Evolutionary conservation across 2,113 vertebrate genomes (phyloP).

Genomic region (Monarcha castaneiventris): DNA sequence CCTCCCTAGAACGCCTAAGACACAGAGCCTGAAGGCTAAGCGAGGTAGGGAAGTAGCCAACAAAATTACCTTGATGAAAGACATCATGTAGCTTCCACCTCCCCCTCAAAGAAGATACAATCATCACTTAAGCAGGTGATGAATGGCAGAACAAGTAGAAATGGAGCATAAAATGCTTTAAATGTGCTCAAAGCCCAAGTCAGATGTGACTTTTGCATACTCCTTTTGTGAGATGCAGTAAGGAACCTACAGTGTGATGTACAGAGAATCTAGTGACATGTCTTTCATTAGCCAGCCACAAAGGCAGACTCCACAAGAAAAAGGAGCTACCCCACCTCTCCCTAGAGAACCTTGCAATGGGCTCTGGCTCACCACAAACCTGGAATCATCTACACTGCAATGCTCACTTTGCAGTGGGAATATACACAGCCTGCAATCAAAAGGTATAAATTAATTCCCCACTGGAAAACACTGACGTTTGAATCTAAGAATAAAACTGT

Average conservation of each 20-base stretch:
- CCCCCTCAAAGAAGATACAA: background rate
- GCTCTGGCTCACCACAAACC: background rate
- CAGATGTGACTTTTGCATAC: background rate
- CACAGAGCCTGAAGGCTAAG: background rate
- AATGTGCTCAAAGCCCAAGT: background rate
- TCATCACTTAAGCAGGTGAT: background rate
- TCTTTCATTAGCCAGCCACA: background rate
- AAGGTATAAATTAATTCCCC: background rate
- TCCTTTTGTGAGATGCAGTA: background rate
- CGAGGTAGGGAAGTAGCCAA: background rate
- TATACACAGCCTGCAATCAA: background rate
- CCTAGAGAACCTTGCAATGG: background rate
- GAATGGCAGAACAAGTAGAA: background rate
- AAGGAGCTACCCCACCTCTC: background rate
- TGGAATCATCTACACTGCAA: background rate
- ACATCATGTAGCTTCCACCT: background rate
- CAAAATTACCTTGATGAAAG: background rate
- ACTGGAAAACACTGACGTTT: background rate
- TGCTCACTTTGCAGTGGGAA: background rate
- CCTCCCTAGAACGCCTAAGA: background rate
- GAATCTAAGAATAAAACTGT: background rate
- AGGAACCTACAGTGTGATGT: background rate
- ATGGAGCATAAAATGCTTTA: background rate
- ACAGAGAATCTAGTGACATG: background rate
- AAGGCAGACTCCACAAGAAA: background rate